phyloP scores from a whole-genome alignment of 2,113 vertebrate species.

The Turdus rufiventris region DNA sequence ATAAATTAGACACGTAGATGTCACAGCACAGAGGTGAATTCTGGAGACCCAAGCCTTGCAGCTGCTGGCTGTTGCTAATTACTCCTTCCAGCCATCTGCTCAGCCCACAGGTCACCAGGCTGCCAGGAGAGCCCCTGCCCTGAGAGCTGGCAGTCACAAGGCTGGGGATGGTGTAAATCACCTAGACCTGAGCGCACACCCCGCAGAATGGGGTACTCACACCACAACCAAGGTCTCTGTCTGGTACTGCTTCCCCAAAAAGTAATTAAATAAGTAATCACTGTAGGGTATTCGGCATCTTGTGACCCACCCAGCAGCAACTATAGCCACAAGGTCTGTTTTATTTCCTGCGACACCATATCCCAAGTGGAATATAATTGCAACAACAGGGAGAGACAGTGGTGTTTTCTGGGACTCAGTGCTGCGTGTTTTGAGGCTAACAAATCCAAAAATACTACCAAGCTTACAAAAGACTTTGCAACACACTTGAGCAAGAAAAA shows the following conservation, averaged over 20 bases:
- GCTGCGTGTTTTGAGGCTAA: background rate
- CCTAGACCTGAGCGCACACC: background rate
- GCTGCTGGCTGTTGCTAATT: too few species aligned
- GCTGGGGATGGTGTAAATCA: background rate
- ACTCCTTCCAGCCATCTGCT: background rate
- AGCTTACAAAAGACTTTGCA: slow-evolving; percentile 1
- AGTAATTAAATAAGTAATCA: background rate
- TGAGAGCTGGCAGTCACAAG: background rate
- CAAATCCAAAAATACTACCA: slow-evolving; percentile 23
- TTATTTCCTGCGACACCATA: background rate
- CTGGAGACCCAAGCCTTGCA: background rate
- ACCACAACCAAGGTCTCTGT: background rate
- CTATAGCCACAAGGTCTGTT: background rate
- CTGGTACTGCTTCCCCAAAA: background rate
- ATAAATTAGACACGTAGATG: rapidly evolving
- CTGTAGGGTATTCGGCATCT: background rate
- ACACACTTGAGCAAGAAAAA: background rate
- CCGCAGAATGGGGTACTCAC: background rate
- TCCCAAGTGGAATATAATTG: background rate
- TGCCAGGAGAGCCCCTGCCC: background rate
- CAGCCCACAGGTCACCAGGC: rapidly evolving
- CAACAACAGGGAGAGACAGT: background rate
- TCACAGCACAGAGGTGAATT: background rate
- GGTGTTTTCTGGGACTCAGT: background rate
- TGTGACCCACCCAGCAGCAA: background rate